Conservation (phyloP, 2,113 vertebrate species). For the Ptilonorhynchus violaceus region DNA sequence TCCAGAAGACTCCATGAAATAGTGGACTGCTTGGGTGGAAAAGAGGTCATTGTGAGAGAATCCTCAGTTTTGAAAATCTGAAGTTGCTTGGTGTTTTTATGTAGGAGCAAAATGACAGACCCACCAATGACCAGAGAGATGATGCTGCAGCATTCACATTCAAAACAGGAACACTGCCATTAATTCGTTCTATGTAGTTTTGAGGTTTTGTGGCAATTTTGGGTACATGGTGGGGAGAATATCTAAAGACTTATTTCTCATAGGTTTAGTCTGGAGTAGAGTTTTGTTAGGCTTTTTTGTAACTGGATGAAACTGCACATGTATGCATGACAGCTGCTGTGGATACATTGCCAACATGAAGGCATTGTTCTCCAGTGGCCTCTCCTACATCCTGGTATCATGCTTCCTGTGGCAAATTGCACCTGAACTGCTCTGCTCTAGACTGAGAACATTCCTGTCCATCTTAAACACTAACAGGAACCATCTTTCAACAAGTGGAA, state of each 20-base stretch:
- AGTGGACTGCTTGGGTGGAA: background rate
- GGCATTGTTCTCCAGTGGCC: background rate
- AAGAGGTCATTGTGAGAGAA: background rate
- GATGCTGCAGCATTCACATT: background rate
- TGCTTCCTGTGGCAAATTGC: background rate
- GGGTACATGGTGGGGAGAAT: background rate
- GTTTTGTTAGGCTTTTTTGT: background rate
- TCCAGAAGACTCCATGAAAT: background rate
- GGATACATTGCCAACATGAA: rapidly evolving
- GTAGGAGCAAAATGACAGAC: background rate
- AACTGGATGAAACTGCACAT: background rate
- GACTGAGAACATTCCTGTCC: background rate
- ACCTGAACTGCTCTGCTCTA: background rate
- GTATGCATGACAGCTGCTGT: background rate
- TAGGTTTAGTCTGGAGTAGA: background rate
- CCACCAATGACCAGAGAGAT: background rate
- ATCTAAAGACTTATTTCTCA: background rate
- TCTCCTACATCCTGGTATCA: background rate
- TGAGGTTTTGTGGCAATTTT: background rate
- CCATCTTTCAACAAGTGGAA: background rate
- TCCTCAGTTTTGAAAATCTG: background rate
- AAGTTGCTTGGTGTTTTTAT: background rate
- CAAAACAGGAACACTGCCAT: background rate
- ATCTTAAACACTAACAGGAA: background rate
- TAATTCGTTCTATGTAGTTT: background rate